These are phyloP conservation scores for Wasmannia auropunctata DNA, from an alignment of 1,140 invertebrate species.

Conservation along the genomic window DNA sequence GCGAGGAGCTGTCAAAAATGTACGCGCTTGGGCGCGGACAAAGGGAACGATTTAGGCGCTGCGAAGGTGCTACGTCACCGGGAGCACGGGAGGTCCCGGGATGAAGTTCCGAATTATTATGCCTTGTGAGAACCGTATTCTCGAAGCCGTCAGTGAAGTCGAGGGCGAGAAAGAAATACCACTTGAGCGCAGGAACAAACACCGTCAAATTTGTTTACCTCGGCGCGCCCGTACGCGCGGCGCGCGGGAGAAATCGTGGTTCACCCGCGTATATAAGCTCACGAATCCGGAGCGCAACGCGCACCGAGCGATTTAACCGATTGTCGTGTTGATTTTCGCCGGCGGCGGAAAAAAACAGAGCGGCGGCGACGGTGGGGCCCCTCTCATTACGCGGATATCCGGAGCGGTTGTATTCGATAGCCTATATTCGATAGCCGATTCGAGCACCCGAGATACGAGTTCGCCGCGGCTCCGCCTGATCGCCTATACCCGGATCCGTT, in stretches of 20 bases:
- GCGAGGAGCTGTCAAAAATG: slow-evolving; percentile 69
- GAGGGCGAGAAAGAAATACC: slow-evolving; percentile 65
- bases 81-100: slow-evolving; percentile 80
- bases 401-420: slow-evolving; percentile 6
- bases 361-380: not conserved
- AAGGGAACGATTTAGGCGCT: slow-evolving; percentile 76
- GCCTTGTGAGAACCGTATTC: slow-evolving; percentile 67
- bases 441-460: not conserved
- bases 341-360: not conserved
- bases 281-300: not conserved
- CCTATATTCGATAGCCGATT: slow-evolving; percentile 22
- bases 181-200: slow-evolving; percentile 69
- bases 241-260: slow-evolving; percentile 23
- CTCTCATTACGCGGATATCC: slow-evolving; percentile 44
- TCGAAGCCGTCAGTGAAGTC: slow-evolving; percentile 51
- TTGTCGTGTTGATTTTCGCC: not conserved
- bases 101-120: slow-evolving; percentile 74
- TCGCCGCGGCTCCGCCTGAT: not conserved
- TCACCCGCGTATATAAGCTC: not conserved
- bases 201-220: slow-evolving; percentile 68
- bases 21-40: slow-evolving; percentile 73
- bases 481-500: not conserved
- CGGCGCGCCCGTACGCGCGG: not conserved
- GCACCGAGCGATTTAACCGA: not conserved
- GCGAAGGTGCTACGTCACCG: slow-evolving; percentile 79